Percentiles rank a stretch among this genome's conserved stretches.
Evolutionary conservation across 2,888 invertebrate genomes (phyloP).

Genomic region (Calameuta idolon): DNA sequence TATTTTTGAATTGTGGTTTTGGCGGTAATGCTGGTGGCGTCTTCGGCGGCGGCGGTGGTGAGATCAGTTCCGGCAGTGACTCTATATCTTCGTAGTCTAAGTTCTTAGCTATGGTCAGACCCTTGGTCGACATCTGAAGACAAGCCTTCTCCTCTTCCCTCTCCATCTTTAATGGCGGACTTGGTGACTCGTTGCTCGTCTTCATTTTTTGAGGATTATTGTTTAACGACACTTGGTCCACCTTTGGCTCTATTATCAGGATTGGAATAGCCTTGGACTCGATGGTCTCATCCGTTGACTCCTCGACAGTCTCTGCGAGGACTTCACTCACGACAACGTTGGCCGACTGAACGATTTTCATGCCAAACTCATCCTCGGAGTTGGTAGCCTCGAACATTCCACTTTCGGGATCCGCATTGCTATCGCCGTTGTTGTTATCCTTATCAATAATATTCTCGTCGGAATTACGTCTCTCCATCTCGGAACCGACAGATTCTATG

Average conservation of each 20-base stretch:
- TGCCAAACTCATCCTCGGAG: slow-evolving; percentile 59
- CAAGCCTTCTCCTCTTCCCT: slow-evolving; percentile 62
- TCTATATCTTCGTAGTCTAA: slow-evolving; percentile 65
- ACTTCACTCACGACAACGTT: neutral
- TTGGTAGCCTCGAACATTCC: slow-evolving; percentile 46
- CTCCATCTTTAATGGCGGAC: slow-evolving; percentile 52
- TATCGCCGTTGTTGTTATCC: slow-evolving; percentile 29
- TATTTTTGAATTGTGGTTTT: slow-evolving; percentile 71
- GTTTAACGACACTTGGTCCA: neutral
- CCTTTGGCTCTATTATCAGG: slow-evolving; percentile 47
- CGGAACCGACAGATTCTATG: slow-evolving; percentile 64
- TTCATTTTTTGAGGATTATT: slow-evolving; percentile 23
- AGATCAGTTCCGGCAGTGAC: slow-evolving; percentile 55
- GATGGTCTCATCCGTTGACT: slow-evolving; percentile 32
- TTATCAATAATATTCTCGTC: slow-evolving; percentile 51
- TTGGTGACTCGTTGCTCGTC: slow-evolving; percentile 32
- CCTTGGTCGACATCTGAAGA: slow-evolving; percentile 59
- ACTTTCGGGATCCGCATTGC: slow-evolving; percentile 26
- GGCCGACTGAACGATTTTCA: slow-evolving; percentile 39
- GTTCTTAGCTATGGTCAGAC: slow-evolving; percentile 62
- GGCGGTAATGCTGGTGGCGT: slow-evolving; percentile 82
- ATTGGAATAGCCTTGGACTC: slow-evolving; percentile 58
- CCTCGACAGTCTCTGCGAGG: slow-evolving; percentile 25
- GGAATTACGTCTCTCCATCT: slow-evolving; percentile 63
- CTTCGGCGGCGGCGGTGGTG: slow-evolving; percentile 61